These are phyloP conservation scores for Tretioscincus oriximinensis DNA, from an alignment of 2,113 vertebrate species.

Conservation along the genomic window DNA sequence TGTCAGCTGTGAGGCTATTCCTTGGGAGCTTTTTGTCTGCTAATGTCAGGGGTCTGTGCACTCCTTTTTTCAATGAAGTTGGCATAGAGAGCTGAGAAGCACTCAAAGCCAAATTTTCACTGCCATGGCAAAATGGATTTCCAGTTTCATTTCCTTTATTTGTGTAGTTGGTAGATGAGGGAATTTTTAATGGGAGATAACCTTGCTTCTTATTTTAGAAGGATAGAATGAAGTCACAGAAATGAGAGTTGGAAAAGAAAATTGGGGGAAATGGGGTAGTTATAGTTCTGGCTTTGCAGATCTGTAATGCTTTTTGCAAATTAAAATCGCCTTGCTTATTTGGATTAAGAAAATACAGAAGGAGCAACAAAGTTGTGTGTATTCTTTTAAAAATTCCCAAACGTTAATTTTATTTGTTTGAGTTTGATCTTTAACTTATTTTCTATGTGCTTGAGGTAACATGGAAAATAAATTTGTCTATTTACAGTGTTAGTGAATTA, in stretches of 20 bases:
- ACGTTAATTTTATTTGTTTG: neutral
- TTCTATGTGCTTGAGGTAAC: neutral
- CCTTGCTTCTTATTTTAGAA: neutral
- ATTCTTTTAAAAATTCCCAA: neutral
- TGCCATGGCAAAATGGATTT: conserved; percentile 28
- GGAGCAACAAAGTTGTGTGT: neutral
- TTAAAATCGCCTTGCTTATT: neutral
- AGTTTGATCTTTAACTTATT: neutral
- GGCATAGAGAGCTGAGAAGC: conserved; percentile 67
- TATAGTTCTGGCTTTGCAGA: neutral
- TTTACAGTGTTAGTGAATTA: neutral
- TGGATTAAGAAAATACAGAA: neutral
- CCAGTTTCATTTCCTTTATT: conserved; percentile 38
- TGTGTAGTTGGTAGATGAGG: conserved; percentile 15
- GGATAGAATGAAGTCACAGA: neutral
- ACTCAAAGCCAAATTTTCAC: conserved; percentile 58
- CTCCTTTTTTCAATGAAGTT: conserved; percentile 64
- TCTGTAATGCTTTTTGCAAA: neutral
- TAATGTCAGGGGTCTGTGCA: conserved; percentile 49
- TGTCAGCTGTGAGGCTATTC: conserved; percentile 4
- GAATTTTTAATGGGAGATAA: conserved; percentile 18
- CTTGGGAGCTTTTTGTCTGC: conserved; percentile 41
- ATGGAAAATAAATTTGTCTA: neutral
- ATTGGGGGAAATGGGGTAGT: neutral
- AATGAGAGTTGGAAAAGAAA: neutral